Conservation (phyloP, 1,140 invertebrate genomes). For the Steinernema feltiae region DNA sequence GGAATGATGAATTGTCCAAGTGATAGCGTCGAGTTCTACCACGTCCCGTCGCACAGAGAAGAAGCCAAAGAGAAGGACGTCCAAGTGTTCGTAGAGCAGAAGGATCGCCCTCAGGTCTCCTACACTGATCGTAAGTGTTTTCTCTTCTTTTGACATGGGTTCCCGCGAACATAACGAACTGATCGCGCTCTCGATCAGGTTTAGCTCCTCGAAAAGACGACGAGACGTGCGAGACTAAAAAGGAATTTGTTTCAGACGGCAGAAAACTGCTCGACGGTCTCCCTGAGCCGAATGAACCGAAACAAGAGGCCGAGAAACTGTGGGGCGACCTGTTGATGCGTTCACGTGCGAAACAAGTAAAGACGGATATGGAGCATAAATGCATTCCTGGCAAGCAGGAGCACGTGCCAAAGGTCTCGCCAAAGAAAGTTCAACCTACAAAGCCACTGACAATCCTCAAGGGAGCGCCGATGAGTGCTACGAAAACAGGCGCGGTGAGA, state of each 20-base stretch:
- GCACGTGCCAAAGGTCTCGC: neutral
- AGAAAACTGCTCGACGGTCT: constrained; percentile 8
- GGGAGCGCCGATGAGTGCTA: neutral
- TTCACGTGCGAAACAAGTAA: neutral
- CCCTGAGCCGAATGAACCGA: neutral
- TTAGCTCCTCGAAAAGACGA: neutral
- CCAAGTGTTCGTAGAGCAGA: neutral
- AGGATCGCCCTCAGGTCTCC: constrained; percentile 6
- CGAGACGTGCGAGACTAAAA: too few species aligned
- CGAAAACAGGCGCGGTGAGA: neutral
- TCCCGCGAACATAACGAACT: neutral
- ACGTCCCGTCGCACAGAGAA: neutral
- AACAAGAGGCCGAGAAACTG: neutral
- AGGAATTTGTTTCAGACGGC: constrained; percentile 1
- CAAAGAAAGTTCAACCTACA: neutral
- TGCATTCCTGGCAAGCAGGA: neutral
- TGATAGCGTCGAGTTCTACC: neutral
- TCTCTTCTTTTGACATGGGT: neutral
- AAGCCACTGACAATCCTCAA: neutral
- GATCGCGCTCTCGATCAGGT: neutral
- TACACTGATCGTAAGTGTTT: neutral
- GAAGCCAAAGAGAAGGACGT: neutral
- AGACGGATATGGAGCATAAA: neutral
- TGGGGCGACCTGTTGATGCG: neutral
- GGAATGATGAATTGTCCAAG: constrained; percentile 8